These are phyloP conservation scores for Glomeris maerens DNA, from an alignment of 1,140 invertebrate species.

Conservation along the genomic window DNA sequence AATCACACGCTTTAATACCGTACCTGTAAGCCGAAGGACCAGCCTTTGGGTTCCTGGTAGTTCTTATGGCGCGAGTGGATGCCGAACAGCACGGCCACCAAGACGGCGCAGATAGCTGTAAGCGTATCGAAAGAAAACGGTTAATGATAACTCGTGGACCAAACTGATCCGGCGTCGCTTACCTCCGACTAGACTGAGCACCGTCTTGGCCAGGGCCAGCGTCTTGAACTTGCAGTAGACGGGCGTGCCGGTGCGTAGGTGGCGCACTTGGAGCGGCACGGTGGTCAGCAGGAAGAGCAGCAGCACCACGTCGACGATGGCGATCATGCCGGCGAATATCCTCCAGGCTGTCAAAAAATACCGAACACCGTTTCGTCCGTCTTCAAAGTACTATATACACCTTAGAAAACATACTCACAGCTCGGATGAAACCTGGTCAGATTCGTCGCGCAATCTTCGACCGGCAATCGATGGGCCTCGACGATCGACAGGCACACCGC, in stretches of 20 bases:
- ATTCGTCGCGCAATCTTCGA: conserved; percentile 1
- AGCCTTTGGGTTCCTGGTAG: conserved; percentile 2
- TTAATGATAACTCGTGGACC: no score
- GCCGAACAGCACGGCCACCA: conserved; percentile 1
- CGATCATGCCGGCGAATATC: conserved; percentile 1
- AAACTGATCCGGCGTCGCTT: neutral
- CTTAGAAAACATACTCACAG: neutral
- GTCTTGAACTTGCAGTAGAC: conserved; percentile 4
- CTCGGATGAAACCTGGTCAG: neutral
- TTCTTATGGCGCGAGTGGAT: conserved; percentile 2
- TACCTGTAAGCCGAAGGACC: conserved; percentile 3
- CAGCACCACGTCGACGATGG: neutral
- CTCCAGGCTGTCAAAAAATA: conserved; percentile 3
- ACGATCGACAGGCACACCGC: neutral
- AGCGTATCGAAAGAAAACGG: neutral
- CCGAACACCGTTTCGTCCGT: neutral
- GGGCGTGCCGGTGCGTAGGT: neutral
- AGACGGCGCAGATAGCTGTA: neutral
- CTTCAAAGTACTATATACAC: no score
- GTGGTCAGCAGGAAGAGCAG: neutral
- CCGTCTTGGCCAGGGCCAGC: neutral
- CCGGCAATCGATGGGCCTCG: neutral
- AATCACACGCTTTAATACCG: neutral
- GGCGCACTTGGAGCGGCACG: neutral
- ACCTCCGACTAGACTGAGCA: neutral